Conservation (phyloP, 2,888 invertebrate genomes). For the Pollenia labialis region DNA sequence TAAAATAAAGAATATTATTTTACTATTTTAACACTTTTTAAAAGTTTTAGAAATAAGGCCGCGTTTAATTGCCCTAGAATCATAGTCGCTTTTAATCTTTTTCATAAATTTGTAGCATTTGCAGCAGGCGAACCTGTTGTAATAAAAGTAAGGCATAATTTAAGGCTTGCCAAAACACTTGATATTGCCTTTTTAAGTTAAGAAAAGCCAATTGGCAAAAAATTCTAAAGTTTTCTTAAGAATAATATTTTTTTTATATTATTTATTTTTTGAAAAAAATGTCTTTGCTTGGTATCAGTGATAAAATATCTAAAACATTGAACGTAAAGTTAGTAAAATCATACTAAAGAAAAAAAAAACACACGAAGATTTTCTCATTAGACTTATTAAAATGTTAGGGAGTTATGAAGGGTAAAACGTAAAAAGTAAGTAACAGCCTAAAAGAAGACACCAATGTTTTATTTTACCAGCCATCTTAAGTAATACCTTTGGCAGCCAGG, state of each 20-base stretch:
- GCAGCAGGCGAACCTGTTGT: conserved; percentile 23
- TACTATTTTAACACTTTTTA: too few species aligned
- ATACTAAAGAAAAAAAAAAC: conserved; percentile 7
- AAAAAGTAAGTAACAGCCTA: conserved; percentile 63
- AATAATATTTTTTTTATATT: conserved; percentile 48
- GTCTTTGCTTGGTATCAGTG: conserved; percentile 60
- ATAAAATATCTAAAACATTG: conserved; percentile 70
- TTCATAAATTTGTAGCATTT: not conserved
- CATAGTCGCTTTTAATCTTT: too few species aligned
- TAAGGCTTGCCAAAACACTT: conserved; percentile 52
- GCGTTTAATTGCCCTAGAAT: too few species aligned
- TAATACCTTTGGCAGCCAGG: conserved; percentile 44
- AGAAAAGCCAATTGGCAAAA: conserved; percentile 20
- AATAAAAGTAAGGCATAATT: conserved; percentile 23
- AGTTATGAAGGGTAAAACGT: conserved; percentile 39
- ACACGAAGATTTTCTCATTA: conserved; percentile 80
- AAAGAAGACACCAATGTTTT: conserved; percentile 73
- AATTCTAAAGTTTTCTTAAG: conserved; percentile 42
- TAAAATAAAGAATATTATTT: too few species aligned
- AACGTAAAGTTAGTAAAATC: conserved; percentile 44
- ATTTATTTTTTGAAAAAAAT: conserved; percentile 31
- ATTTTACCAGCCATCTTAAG: conserved; percentile 61
- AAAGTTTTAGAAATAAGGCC: too few species aligned
- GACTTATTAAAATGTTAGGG: conserved; percentile 74
- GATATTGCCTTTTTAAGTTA: conserved; percentile 29